phyloP scores from a whole-genome alignment of 2,797 vertebrate species.

The Urosaurus nigricauda region DNA sequence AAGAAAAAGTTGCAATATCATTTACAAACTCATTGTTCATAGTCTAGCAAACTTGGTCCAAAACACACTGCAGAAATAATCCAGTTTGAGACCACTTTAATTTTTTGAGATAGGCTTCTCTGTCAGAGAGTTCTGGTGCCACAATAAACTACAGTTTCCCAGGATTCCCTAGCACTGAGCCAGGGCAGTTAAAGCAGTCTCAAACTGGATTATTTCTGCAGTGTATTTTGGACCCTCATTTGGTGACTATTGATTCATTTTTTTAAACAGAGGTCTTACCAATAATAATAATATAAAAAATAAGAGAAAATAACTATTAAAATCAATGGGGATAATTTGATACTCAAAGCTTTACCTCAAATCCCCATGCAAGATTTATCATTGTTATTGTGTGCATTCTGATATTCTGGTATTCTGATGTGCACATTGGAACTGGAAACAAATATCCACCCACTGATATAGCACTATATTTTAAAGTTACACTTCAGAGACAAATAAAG shows the following conservation, averaged over 20 bases:
- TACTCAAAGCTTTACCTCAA: neutral
- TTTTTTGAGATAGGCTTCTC: no score
- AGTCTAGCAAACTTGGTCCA: neutral
- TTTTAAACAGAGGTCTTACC: neutral
- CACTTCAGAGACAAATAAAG: neutral
- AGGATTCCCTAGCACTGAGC: no score
- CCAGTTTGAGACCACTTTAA: no score
- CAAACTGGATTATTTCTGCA: no score
- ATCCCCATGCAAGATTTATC: neutral
- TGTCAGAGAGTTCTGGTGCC: no score
- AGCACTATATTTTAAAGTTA: neutral
- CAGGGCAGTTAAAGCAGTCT: no score
- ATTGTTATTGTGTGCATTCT: no score
- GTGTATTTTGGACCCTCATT: neutral
- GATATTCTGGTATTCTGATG: neutral
- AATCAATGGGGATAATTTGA: slow-evolving; percentile 13
- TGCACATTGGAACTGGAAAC: neutral
- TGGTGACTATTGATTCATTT: neutral
- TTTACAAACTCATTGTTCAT: accelerated
- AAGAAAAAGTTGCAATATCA: accelerated
- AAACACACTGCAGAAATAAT: no score
- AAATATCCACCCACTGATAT: neutral
- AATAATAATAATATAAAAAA: neutral
- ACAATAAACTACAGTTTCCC: no score
- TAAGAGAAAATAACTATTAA: slow-evolving; percentile 5